Evolutionary conservation across 2,888 invertebrate genomes (phyloP).

Genomic region (Buathra laborator): DNA sequence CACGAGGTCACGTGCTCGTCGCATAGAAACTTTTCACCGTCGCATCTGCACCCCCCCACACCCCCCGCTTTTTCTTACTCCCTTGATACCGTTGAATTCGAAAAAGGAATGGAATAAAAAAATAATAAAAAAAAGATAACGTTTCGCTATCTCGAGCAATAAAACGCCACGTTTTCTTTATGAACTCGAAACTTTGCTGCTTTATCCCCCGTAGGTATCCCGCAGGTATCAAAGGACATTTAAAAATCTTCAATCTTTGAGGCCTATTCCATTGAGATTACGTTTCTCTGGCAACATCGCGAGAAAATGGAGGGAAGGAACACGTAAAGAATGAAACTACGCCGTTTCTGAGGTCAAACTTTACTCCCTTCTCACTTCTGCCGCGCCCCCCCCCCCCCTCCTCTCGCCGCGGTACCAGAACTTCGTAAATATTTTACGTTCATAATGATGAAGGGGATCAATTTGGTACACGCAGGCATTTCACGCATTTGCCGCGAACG

Average conservation of each 20-base stretch:
- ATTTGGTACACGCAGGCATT: neutral
- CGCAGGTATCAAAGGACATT: conserved; percentile 31
- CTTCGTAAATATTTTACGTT: neutral
- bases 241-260: conserved; percentile 11
- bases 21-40: conserved; percentile 59
- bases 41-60: neutral
- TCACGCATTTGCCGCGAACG: neutral
- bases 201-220: neutral
- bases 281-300: neutral
- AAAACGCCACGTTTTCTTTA: conserved; percentile 17
- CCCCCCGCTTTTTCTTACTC: conserved; percentile 6
- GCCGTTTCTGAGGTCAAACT: neutral
- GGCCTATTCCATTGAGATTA: conserved; percentile 2
- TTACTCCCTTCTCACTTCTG: neutral
- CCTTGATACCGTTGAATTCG: conserved; percentile 43
- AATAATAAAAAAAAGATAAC: neutral
- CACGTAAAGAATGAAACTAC: neutral
- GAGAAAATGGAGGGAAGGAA: neutral
- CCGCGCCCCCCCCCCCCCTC: too few species aligned
- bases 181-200: conserved; percentile 8
- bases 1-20: conserved; percentile 63
- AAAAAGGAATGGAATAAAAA: conserved; percentile 7
- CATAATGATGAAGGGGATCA: neutral
- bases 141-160: conserved; percentile 25
- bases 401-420: neutral